Base-by-base conservation (phyloP, 2,113 vertebrate genomes). In the Labrus mixtus region DNA sequence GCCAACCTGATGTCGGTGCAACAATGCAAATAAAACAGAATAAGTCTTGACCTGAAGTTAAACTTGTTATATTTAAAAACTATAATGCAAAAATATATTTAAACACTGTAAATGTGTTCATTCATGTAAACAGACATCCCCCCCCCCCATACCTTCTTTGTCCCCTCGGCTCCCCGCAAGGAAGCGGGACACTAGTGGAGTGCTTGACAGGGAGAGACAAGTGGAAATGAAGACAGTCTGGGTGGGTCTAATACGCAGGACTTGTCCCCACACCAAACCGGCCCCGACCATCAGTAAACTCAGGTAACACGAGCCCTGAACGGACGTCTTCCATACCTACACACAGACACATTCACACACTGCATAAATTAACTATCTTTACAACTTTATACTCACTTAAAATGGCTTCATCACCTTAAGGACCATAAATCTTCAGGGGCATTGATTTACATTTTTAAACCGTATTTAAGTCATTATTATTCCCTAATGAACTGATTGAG, bases 161-260 rank as follows among this genome's bases (percentile, higher is more conserved):
- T 99, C 97, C 1, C 86, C 92, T 78, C 96, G 94, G 78, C 91
- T 82, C n/a, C 94, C 96, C 59, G 94, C 90, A 15, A 99, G 95
- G 87, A 99, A 99, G 78, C 96, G 96, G 60, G 97, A 99, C 81
- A 99, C 97, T 5, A 99, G 73, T 0, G 98, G 98, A 0, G 98
- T 99, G 93, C 98, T 99, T 39, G 98, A 99, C 78, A 99, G 92
- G 63, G 98, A 99, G 59, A 99, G 92, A 89, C 98, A 99, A 20
- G 96, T 95, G 41, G 96, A 97, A 82, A 99, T 95, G 88, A 99
- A 99, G 89, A 99, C 95, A 0, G 95, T 98, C 91, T 99, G 98
- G 1, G 96, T 95, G 78, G 96, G 95, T 66, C 95, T 94, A 74
- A 99, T 97, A 46, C 78, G 93, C n/a, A 99, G 92, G 33, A 96